Evolutionary conservation across 2,797 vertebrate genomes (phyloP).

Genomic region (Momotus momota): DNA sequence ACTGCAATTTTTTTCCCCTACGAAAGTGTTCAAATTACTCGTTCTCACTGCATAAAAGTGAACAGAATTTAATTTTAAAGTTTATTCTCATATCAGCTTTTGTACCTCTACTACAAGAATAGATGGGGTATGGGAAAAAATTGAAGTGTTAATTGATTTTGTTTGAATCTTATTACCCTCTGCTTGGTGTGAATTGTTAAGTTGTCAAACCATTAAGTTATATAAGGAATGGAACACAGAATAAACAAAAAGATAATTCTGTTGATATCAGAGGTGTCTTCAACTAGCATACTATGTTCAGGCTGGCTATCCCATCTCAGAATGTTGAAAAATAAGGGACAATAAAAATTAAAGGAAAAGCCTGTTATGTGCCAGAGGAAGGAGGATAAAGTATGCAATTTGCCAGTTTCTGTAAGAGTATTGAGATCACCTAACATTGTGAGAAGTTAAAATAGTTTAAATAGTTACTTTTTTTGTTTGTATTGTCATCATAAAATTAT

Average conservation of each 20-base stretch:
- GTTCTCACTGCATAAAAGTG: background rate
- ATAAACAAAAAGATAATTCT: constrained; percentile 21
- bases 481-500: background rate
- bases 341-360: background rate
- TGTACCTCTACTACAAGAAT: background rate
- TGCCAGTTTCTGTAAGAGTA: background rate
- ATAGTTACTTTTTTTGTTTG: background rate
- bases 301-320: background rate
- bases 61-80: constrained; percentile 43
- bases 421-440: background rate
- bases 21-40: background rate
- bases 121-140: constrained; percentile 52
- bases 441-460: background rate
- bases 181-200: constrained; percentile 44
- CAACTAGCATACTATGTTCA: background rate
- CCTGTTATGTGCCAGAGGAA: background rate
- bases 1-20: background rate
- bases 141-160: constrained; percentile 67
- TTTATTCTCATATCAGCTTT: background rate
- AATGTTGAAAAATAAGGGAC: background rate
- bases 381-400: background rate
- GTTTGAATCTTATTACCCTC: constrained; percentile 50
- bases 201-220: constrained; percentile 44
- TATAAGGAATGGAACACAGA: background rate
- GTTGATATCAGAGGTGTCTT: constrained; percentile 1